Conservation (phyloP, 1,140 invertebrate genomes). For the Tetramorium simillimum region DNA sequence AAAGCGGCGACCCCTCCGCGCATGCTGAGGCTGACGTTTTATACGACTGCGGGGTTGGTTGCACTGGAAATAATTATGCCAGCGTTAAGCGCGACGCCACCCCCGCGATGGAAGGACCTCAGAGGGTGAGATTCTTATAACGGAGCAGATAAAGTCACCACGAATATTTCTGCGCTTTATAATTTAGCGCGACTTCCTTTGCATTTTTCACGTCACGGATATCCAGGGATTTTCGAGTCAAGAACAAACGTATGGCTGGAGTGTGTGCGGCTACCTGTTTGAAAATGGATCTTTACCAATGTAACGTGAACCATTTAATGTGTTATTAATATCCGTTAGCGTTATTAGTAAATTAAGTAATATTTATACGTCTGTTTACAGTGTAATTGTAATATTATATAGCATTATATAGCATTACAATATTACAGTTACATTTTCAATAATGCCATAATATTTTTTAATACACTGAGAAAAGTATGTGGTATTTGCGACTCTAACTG, state of each 20-base stretch:
- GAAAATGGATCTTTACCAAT: background rate
- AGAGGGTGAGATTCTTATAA: conserved; percentile 39
- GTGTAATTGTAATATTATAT: background rate
- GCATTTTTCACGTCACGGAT: conserved; percentile 4
- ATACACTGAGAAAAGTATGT: too few relatives aligned
- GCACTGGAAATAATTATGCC: conserved; percentile 58
- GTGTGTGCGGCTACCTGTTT: background rate
- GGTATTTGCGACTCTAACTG: too few relatives aligned
- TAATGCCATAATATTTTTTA: background rate
- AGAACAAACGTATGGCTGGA: background rate
- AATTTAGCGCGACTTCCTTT: background rate
- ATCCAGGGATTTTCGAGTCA: background rate
- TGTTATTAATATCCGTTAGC: background rate
- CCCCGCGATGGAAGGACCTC: conserved; percentile 11
- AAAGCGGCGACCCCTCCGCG: conserved; percentile 50
- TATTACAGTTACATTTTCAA: background rate
- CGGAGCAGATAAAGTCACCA: conserved; percentile 35
- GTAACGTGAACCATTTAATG: background rate
- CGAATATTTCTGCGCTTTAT: conserved; percentile 17
- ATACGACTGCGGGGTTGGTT: conserved; percentile 48
- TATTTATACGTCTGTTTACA: background rate
- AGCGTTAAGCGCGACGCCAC: conserved; percentile 51
- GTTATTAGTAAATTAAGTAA: background rate
- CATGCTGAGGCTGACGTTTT: conserved; percentile 61
- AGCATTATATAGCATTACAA: background rate